phyloP scores from a whole-genome alignment of 2,113 vertebrate genomes.

The Hypomesus transpacificus region DNA sequence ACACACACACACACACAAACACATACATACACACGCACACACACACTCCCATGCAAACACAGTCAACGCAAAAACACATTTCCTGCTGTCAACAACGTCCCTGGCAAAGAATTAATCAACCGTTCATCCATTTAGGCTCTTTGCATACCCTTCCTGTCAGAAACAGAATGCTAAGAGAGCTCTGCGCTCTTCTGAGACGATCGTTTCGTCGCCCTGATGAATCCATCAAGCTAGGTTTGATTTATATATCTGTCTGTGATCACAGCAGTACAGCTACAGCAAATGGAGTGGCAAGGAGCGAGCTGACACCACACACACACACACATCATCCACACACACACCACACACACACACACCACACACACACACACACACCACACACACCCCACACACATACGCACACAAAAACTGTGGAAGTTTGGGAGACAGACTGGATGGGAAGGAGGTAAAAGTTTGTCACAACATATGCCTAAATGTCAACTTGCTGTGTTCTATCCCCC shows the following conservation, averaged over 20 bases:
- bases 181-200: conserved; percentile 84
- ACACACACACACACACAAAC: conserved; percentile 62
- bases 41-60: conserved; percentile 84
- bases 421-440: conserved; percentile 54
- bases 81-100: conserved; percentile 98
- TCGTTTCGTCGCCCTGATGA: conserved; percentile 92
- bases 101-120: conserved; percentile 99
- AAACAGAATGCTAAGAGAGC: conserved; percentile 92
- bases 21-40: not conserved
- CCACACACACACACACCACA: conserved; percentile 24
- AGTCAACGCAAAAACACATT: conserved; percentile 92
- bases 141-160: conserved; percentile 99
- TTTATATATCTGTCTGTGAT: conserved; percentile 99
- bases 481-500: too few species aligned
- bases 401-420: conserved; percentile 47
- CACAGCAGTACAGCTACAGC: conserved; percentile 98
- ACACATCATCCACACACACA: conserved; percentile 17
- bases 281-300: conserved; percentile 97
- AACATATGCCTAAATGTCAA: conserved; percentile 57
- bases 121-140: conserved; percentile 97
- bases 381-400: conserved; percentile 1
- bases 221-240: conserved; percentile 99
- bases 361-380: conserved; percentile 2
- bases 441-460: conserved; percentile 69
- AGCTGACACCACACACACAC: conserved; percentile 69